These are phyloP conservation scores for Tethya wilhelma DNA, from an alignment of 37 sponge, comb jelly and placozoan genomes.

Conservation along the genomic window DNA sequence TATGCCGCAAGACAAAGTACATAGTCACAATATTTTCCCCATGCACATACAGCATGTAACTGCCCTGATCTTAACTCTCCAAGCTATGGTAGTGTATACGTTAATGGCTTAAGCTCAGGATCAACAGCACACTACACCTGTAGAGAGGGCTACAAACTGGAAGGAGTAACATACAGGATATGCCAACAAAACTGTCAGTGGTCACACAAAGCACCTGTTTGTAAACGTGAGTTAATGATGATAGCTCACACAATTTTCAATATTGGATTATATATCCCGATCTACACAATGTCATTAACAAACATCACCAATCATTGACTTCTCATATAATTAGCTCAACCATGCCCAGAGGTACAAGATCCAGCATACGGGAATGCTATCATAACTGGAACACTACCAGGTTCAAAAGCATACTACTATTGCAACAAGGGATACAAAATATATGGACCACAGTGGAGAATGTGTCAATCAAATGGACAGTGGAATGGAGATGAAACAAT, in stretches of 20 bases:
- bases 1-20: too few species aligned
- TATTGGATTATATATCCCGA: too few species aligned
- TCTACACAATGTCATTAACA: not conserved
- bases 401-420: not conserved
- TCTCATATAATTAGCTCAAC: not conserved
- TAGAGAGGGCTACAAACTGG: constrained; percentile 35
- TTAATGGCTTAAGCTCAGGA: not conserved
- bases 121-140: constrained; percentile 39
- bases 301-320: not conserved
- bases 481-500: constrained; percentile 1
- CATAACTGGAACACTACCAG: not conserved
- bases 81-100: constrained; percentile 1
- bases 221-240: not conserved
- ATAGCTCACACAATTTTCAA: too few species aligned
- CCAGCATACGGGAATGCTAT: not conserved
- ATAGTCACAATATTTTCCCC: too few species aligned
- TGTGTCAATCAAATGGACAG: not conserved
- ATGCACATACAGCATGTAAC: constrained; percentile 10
- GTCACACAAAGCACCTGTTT: constrained; percentile 22
- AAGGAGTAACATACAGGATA: constrained; percentile 19
- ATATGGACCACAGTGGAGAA: not conserved
- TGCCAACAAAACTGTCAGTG: constrained; percentile 55
- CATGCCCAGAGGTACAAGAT: not conserved
- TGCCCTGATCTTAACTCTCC: not conserved
- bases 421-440: constrained; percentile 7